A percentile compares a stretch with the other conserved stretches of the same genome.
Evolutionary conservation across 2,113 vertebrate species (phyloP).

Genomic region (Lepisosteus oculatus): DNA sequence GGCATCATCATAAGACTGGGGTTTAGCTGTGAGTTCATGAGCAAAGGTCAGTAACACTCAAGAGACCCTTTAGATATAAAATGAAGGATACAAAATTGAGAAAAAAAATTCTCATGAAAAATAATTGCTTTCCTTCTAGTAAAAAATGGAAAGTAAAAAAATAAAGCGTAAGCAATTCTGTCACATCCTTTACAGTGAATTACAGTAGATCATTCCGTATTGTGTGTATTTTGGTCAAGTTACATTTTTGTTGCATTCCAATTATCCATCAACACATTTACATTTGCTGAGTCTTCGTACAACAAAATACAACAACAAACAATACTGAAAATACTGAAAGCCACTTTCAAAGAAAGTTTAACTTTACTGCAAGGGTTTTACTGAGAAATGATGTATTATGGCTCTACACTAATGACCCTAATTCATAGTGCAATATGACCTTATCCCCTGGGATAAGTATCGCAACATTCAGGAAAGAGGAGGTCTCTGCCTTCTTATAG

Average conservation of each 20-base stretch:
- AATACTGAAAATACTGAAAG: neutral
- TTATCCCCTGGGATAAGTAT: neutral
- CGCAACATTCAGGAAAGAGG: neutral
- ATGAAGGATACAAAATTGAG: slow-evolving; percentile 9
- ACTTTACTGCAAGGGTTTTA: neutral
- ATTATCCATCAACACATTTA: too few species aligned
- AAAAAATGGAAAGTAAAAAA: neutral
- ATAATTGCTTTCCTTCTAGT: neutral
- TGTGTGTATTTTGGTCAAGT: too few species aligned
- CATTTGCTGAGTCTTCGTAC: too few species aligned
- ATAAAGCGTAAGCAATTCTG: too few species aligned
- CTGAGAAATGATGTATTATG: neutral
- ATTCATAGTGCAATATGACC: neutral
- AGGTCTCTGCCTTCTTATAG: neutral
- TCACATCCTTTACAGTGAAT: too few species aligned
- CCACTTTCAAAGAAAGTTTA: neutral
- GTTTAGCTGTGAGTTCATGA: slow-evolving; percentile 8
- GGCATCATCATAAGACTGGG: slow-evolving; percentile 43
- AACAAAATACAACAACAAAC: too few species aligned
- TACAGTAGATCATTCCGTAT: too few species aligned
- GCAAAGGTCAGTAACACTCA: neutral
- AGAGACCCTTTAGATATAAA: slow-evolving; percentile 23
- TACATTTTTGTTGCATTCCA: too few species aligned
- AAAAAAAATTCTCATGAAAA: slow-evolving; percentile 13
- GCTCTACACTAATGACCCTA: neutral